A percentile compares a stretch with the other conserved stretches of the same genome.
Evolutionary conservation across 2,113 vertebrate genomes (phyloP).

Genomic region (Morone chrysops): DNA sequence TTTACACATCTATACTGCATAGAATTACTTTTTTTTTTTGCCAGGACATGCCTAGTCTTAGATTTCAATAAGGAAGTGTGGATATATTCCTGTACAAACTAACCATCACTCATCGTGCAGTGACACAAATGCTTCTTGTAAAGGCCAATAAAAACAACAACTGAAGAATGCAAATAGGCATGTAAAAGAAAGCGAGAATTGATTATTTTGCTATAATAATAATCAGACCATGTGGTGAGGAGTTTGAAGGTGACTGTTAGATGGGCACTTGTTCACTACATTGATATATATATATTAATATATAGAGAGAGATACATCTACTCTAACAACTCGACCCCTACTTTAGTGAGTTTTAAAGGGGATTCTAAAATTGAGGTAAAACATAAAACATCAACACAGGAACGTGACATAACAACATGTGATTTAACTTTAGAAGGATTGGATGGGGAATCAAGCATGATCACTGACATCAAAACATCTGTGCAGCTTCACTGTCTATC

Average conservation of each 20-base stretch:
- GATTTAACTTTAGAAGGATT: not conserved
- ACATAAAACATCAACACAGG: constrained; percentile 25
- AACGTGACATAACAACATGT: not conserved
- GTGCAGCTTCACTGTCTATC: constrained; percentile 32
- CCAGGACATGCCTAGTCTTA: constrained; percentile 30
- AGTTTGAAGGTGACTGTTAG: constrained; percentile 14
- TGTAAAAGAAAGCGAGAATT: not conserved
- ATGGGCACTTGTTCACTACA: constrained; percentile 18
- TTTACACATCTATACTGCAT: constrained; percentile 71
- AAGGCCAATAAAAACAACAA: not conserved
- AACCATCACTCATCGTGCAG: not conserved
- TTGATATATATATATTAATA: not conserved
- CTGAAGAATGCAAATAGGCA: not conserved
- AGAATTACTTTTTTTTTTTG: constrained; percentile 48
- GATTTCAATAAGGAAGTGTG: constrained; percentile 4
- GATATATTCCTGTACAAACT: constrained; percentile 17
- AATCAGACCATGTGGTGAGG: not conserved
- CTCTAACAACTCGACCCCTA: not conserved
- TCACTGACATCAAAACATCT: constrained; percentile 50
- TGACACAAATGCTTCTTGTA: not conserved
- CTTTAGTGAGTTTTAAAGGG: constrained; percentile 45
- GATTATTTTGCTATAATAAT: not conserved
- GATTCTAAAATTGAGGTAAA: constrained; percentile 7
- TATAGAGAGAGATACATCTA: constrained; percentile 8
- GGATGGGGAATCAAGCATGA: constrained; percentile 2